phyloP scores from a whole-genome alignment of 2,888 invertebrate genomes.

The Tetanocera ferruginea region DNA sequence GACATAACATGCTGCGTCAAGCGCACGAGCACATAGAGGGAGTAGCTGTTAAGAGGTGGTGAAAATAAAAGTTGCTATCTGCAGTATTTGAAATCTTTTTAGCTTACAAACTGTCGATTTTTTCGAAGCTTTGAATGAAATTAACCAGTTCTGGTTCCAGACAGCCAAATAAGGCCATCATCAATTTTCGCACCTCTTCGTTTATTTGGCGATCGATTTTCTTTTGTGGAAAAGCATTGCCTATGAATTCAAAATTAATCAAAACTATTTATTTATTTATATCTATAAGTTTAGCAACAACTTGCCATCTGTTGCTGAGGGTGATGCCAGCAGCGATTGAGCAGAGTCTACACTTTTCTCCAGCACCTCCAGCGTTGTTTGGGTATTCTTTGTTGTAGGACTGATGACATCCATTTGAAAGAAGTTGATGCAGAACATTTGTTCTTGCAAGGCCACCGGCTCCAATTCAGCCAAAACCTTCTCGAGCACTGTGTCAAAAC shows the following conservation, averaged over 20 bases:
- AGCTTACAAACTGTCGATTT: conserved; percentile 90
- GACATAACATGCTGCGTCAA: conserved; percentile 94
- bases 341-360: conserved; percentile 66
- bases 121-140: conserved; percentile 89
- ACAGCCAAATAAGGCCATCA: conserved; percentile 90
- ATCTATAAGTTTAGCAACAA: not conserved
- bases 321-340: conserved; percentile 55
- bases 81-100: not conserved
- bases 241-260: conserved; percentile 37
- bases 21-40: conserved; percentile 92
- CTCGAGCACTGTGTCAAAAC: conserved; percentile 81
- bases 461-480: conserved; percentile 90
- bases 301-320: conserved; percentile 49
- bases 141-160: conserved; percentile 88
- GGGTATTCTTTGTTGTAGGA: conserved; percentile 73
- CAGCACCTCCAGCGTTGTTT: conserved; percentile 73
- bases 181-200: conserved; percentile 86
- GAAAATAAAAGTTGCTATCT: conserved; percentile 5
- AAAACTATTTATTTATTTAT: conserved; percentile 38
- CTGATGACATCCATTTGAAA: conserved; percentile 83
- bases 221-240: conserved; percentile 68
- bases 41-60: conserved; percentile 77
- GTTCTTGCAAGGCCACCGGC: conserved; percentile 92
- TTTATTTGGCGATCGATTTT: conserved; percentile 80
- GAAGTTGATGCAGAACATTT: conserved; percentile 93